Conservation (phyloP, 2,888 invertebrate genomes). For the Plagodis pulveraria region DNA sequence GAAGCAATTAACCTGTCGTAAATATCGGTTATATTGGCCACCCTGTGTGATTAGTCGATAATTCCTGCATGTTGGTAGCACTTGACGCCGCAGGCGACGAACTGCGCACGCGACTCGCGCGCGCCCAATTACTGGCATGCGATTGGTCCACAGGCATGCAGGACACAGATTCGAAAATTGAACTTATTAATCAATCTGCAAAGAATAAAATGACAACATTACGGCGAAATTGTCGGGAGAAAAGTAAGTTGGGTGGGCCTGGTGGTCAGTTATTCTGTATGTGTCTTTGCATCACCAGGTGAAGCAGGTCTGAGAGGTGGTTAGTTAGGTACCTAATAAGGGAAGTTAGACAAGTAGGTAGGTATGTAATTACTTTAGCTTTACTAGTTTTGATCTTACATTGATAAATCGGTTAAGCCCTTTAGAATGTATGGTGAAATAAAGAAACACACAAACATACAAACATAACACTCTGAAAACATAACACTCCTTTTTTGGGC, state of each 20-base stretch:
- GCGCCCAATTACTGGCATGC: constrained; percentile 65
- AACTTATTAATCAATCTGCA: constrained; percentile 26
- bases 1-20: constrained; percentile 63
- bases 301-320: too few species aligned
- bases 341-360: too few species aligned
- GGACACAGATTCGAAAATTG: constrained; percentile 31
- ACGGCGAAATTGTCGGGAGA: background rate
- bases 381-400: too few species aligned
- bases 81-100: constrained; percentile 55
- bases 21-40: constrained; percentile 59
- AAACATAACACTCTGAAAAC: too few species aligned
- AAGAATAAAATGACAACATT: constrained; percentile 13
- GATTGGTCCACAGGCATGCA: constrained; percentile 41
- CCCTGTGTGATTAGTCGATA: constrained; percentile 71
- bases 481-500: too few species aligned
- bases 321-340: too few species aligned
- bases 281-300: too few species aligned
- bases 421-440: too few species aligned
- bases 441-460: too few species aligned
- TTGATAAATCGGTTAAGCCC: too few species aligned
- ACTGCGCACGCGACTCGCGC: constrained; percentile 65
- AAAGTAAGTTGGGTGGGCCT: constrained; percentile 13
- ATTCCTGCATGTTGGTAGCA: constrained; percentile 64
- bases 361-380: too few species aligned
- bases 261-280: too few species aligned